phyloP scores from a whole-genome alignment of 2,113 vertebrate genomes.

The Delphinus delphis region DNA sequence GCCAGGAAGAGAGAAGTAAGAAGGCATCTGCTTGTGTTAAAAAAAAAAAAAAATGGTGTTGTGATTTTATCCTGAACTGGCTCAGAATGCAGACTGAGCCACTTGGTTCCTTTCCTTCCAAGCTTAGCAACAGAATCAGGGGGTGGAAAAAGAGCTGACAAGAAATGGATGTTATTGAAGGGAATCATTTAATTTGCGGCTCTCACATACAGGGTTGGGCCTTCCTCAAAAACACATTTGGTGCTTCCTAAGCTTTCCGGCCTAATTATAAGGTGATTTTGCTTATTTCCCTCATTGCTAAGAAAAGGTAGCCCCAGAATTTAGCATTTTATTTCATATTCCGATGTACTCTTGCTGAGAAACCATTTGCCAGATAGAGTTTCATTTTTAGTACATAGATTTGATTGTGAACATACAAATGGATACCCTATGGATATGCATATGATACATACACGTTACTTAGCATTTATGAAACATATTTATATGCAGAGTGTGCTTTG shows the following conservation, averaged over 20 bases:
- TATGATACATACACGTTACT: not conserved
- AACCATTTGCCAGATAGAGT: conserved; percentile 19
- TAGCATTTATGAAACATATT: conserved; percentile 48
- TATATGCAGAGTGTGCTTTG: conserved; percentile 38
- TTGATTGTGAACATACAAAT: conserved; percentile 17
- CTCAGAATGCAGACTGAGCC: conserved; percentile 13
- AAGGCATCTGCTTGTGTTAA: not conserved
- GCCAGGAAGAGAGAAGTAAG: conserved; percentile 6
- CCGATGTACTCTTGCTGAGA: conserved; percentile 15
- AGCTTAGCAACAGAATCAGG: conserved; percentile 44
- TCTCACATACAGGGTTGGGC: conserved; percentile 61
- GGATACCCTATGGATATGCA: not conserved
- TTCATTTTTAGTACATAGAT: conserved; percentile 36
- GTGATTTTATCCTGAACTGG: conserved; percentile 53
- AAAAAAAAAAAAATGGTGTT: conserved; percentile 50
- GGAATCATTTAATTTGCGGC: conserved; percentile 15
- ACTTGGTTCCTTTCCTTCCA: conserved; percentile 18
- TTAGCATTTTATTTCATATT: not conserved
- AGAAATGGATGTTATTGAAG: conserved; percentile 41
- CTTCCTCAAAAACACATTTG: conserved; percentile 59
- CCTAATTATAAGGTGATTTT: conserved; percentile 44
- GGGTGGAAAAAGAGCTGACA: conserved; percentile 12
- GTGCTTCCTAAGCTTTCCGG: not conserved
- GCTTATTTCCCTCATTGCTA: not conserved
- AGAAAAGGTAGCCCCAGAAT: conserved; percentile 4